Conservation (phyloP, 2,888 invertebrate species). For the Embidobia sp. region DNA sequence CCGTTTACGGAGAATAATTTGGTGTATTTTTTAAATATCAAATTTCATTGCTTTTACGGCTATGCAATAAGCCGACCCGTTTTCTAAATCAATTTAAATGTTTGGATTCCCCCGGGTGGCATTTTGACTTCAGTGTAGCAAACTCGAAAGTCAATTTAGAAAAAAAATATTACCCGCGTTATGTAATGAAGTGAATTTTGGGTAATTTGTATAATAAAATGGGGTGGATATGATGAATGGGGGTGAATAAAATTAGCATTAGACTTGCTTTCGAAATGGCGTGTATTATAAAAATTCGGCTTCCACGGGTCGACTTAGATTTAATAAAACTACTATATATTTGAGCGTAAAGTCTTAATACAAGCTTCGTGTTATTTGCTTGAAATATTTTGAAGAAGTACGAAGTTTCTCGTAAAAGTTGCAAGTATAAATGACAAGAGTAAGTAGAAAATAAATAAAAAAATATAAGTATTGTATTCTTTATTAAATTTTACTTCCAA, state of each 20-base stretch:
- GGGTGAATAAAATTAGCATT: constrained; percentile 60
- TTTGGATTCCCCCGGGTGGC: constrained; percentile 8
- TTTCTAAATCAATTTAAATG: constrained; percentile 27
- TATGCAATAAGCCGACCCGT: constrained; percentile 14
- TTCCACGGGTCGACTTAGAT: constrained; percentile 37
- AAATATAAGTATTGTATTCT: too few relatives aligned
- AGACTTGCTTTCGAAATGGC: constrained; percentile 12
- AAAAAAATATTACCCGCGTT: constrained; percentile 43
- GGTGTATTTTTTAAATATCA: constrained; percentile 14
- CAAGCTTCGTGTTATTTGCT: constrained; percentile 20
- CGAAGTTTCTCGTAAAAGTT: background rate
- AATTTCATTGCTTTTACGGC: constrained; percentile 8
- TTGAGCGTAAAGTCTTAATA: constrained; percentile 32
- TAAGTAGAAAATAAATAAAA: too few relatives aligned
- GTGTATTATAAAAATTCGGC: constrained; percentile 52
- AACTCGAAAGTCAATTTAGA: constrained; percentile 41
- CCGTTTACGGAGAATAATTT: too few relatives aligned
- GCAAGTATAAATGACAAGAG: background rate
- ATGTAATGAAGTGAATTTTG: constrained; percentile 47
- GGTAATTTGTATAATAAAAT: constrained; percentile 51
- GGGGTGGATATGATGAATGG: constrained; percentile 55
- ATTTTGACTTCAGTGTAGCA: constrained; percentile 14
- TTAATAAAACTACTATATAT: constrained; percentile 41
- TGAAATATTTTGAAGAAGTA: constrained; percentile 1
- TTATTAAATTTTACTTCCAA: too few relatives aligned